Evolutionary conservation across 1,140 invertebrate species (phyloP).

Genomic region (Drosophila melanica): DNA sequence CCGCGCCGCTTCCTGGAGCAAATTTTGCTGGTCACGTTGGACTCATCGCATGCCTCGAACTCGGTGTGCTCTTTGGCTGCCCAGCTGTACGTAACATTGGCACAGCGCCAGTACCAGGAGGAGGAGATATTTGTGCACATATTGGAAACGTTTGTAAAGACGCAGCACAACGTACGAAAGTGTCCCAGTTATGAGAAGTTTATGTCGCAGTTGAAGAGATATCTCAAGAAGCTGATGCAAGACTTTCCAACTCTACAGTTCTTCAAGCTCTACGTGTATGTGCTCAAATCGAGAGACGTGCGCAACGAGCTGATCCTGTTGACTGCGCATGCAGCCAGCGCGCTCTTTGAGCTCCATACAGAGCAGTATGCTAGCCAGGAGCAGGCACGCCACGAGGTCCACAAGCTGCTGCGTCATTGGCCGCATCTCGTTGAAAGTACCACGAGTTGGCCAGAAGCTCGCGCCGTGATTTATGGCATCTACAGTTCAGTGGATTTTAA

Average conservation of each 20-base stretch:
- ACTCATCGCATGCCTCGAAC: not conserved
- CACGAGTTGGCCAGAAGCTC: not conserved
- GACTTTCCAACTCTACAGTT: slow-evolving; percentile 28
- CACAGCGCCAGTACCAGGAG: slow-evolving; percentile 35
- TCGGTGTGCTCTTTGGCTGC: slow-evolving; percentile 38
- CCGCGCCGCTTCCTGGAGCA: slow-evolving; percentile 46
- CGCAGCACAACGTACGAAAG: not conserved
- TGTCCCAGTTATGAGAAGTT: slow-evolving; percentile 28
- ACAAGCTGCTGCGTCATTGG: slow-evolving; percentile 35
- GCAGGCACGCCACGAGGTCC: slow-evolving; percentile 31
- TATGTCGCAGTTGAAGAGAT: slow-evolving; percentile 22
- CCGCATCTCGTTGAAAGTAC: slow-evolving; percentile 25
- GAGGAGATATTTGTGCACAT: slow-evolving; percentile 52
- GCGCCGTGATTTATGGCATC: slow-evolving; percentile 42
- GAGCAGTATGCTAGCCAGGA: slow-evolving; percentile 13
- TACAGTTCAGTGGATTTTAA: slow-evolving; percentile 47
- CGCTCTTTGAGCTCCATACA: slow-evolving; percentile 40
- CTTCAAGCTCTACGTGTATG: slow-evolving; percentile 29
- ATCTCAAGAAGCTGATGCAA: slow-evolving; percentile 25
- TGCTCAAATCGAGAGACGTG: slow-evolving; percentile 23
- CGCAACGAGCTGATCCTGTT: slow-evolving; percentile 47
- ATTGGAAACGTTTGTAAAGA: slow-evolving; percentile 52
- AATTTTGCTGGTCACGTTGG: slow-evolving; percentile 44
- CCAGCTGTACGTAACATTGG: slow-evolving; percentile 50
- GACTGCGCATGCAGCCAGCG: slow-evolving; percentile 39